Conservation (phyloP, 2,888 invertebrate genomes). For the Cryptocheilus praepositus region DNA sequence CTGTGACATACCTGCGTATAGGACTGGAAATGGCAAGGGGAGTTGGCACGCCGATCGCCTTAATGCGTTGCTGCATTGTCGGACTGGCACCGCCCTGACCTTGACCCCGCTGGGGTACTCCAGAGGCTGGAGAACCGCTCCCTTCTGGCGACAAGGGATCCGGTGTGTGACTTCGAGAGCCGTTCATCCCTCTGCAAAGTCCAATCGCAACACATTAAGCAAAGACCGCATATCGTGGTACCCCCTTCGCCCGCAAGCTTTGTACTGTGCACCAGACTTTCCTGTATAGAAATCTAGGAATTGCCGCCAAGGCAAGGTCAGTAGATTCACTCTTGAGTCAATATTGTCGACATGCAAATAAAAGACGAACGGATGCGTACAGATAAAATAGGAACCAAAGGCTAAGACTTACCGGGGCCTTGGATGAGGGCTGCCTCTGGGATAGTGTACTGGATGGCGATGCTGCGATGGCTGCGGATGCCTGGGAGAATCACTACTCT, state of each 20-base stretch:
- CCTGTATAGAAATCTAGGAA: too few relatives aligned
- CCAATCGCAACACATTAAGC: too few relatives aligned
- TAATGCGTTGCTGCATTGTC: constrained; percentile 93
- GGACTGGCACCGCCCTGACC: constrained; percentile 82
- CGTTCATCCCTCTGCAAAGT: constrained; percentile 78
- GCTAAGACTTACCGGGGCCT: constrained; percentile 79
- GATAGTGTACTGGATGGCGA: constrained; percentile 78
- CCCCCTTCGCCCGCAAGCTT: too few relatives aligned
- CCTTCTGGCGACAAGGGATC: constrained; percentile 80
- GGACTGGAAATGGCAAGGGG: constrained; percentile 92
- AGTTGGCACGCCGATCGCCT: constrained; percentile 92
- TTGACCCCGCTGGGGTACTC: constrained; percentile 65
- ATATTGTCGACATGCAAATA: too few relatives aligned
- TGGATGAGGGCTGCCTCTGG: constrained; percentile 88
- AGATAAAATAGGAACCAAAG: not conserved
- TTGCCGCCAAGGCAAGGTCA: too few relatives aligned
- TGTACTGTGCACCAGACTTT: too few relatives aligned
- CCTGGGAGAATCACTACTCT: constrained; percentile 74
- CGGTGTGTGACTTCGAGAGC: constrained; percentile 80
- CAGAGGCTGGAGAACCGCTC: constrained; percentile 73
- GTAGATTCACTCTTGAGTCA: too few relatives aligned
- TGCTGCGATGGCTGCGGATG: constrained; percentile 75
- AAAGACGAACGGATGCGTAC: not conserved
- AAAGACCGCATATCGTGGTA: too few relatives aligned
- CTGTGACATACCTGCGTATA: constrained; percentile 83